Evolutionary conservation across 2,797 vertebrate genomes (phyloP).

Genomic region (Myotis planiceps): DNA sequence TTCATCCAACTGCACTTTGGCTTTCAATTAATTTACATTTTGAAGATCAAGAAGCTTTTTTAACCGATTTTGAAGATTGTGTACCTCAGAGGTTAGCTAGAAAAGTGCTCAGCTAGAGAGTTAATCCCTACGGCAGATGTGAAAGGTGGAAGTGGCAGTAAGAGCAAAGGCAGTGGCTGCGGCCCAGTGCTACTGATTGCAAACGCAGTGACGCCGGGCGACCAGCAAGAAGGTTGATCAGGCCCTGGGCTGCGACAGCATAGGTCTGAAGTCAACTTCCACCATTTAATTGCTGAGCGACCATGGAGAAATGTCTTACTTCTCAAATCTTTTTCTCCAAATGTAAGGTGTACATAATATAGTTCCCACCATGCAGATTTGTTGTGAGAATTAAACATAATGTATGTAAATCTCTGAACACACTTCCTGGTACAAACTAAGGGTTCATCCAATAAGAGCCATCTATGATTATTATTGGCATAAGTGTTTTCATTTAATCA

Average conservation of each 20-base stretch:
- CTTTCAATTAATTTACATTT: conserved; percentile 65
- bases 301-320: not conserved
- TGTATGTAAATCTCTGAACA: not conserved
- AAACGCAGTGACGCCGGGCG: rapidly evolving
- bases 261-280: not conserved
- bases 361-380: not conserved
- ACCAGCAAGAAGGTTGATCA: not conserved
- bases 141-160: not conserved
- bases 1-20: not conserved
- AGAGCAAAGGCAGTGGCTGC: not conserved
- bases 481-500: not conserved
- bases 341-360: not conserved
- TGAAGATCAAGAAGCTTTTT: conserved; percentile 57
- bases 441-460: not conserved
- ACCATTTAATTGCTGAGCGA: not conserved
- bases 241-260: no score
- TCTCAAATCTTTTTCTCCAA: not conserved
- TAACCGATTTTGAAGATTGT: conserved; percentile 40
- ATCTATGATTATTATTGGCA: not conserved
- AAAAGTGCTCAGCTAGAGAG: conserved; percentile 29
- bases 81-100: conserved; percentile 25
- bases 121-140: not conserved
- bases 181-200: not conserved
- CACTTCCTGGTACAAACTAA: not conserved
- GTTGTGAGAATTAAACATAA: not conserved